These are phyloP conservation scores for Melospiza melodia DNA, from an alignment of 2,113 vertebrate species.

Conservation along the genomic window DNA sequence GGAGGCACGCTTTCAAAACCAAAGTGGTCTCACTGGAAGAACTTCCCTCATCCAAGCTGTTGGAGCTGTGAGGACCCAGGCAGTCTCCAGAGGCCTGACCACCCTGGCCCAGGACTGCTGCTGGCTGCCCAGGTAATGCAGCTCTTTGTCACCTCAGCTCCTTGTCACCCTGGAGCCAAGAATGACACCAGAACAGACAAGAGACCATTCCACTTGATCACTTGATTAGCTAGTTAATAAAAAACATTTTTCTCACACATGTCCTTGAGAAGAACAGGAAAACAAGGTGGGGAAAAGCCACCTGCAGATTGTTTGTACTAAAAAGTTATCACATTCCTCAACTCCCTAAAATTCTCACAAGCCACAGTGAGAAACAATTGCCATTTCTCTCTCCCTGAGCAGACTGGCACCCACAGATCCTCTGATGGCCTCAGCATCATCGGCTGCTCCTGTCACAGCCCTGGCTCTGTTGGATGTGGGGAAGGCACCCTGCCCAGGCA, in stretches of 20 bases:
- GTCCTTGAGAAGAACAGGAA: not conserved
- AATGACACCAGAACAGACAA: too few relatives aligned
- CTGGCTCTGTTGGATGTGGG: fast-evolving
- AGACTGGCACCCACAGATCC: not conserved
- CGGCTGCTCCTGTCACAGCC: fast-evolving
- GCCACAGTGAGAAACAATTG: not conserved
- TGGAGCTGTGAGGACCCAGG: fast-evolving
- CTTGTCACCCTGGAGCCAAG: too few relatives aligned
- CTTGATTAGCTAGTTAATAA: too few relatives aligned
- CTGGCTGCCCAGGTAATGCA: not conserved
- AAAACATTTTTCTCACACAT: too few relatives aligned
- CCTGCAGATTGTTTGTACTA: not conserved
- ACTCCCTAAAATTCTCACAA: not conserved
- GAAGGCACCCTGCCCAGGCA: fast-evolving
- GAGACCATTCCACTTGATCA: too few relatives aligned
- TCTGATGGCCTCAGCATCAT: not conserved
- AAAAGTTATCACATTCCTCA: not conserved
- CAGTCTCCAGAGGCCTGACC: not conserved
- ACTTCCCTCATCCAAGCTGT: not conserved
- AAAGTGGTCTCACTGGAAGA: not conserved
- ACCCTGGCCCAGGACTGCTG: fast-evolving
- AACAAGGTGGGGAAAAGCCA: not conserved
- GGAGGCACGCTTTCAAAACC: not conserved
- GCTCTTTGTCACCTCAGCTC: not conserved
- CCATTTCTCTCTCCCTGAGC: not conserved